Percentiles rank a stretch among this genome's conserved stretches.
Evolutionary conservation across 2,888 invertebrate genomes (phyloP).

Genomic region (Trissoscelio sp.): DNA sequence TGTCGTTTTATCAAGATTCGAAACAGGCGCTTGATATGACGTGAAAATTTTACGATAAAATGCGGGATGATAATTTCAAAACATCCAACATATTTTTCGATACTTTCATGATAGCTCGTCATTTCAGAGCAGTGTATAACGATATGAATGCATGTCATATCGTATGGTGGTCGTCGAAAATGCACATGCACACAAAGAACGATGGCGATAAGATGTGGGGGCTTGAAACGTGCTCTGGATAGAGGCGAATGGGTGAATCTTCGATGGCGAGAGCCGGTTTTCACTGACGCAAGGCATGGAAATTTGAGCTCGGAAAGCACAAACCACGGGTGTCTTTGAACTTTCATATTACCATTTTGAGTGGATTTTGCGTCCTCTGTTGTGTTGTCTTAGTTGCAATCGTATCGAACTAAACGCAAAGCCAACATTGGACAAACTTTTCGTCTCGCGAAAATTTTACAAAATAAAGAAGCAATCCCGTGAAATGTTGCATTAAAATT

Average conservation of each 20-base stretch:
- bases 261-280: slow-evolving; percentile 59
- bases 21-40: slow-evolving; percentile 21
- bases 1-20: slow-evolving; percentile 22
- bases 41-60: slow-evolving; percentile 44
- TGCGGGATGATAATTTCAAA: slow-evolving; percentile 36
- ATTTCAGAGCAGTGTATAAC: slow-evolving; percentile 29
- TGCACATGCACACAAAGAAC: slow-evolving; percentile 44
- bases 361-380: slow-evolving; percentile 47
- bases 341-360: slow-evolving; percentile 70
- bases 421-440: slow-evolving; percentile 48
- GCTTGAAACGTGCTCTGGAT: slow-evolving; percentile 53
- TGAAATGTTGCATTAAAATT: slow-evolving; percentile 53
- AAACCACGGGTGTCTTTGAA: slow-evolving; percentile 66
- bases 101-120: slow-evolving; percentile 38
- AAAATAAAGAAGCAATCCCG: slow-evolving; percentile 40
- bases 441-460: slow-evolving; percentile 24
- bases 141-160: slow-evolving; percentile 57
- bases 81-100: slow-evolving; percentile 38
- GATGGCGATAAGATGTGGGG: slow-evolving; percentile 53
- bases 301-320: slow-evolving; percentile 60
- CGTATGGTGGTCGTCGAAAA: slow-evolving; percentile 53
- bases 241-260: slow-evolving; percentile 49
- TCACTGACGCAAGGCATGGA: slow-evolving; percentile 51
- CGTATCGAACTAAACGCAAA: slow-evolving; percentile 59
- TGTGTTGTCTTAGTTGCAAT: slow-evolving; percentile 60